Conservation (phyloP, 1,140 invertebrate species). For the Trinorchestia longiramus region DNA sequence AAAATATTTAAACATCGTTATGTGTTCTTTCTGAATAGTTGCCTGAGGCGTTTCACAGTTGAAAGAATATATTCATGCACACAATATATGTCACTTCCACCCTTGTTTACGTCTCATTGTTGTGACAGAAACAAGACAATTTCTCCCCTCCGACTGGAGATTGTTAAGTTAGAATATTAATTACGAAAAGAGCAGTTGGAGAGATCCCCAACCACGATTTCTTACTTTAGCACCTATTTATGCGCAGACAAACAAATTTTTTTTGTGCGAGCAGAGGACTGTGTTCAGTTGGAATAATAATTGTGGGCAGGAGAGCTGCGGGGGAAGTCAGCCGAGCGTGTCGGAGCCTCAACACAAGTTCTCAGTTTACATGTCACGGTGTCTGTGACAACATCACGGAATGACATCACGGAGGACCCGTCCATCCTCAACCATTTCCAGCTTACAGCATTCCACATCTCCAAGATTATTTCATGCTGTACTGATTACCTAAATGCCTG, state of each 20-base stretch:
- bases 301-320: constrained; percentile 15
- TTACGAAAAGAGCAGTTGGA: not conserved
- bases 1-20: not conserved
- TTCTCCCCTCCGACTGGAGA: not conserved
- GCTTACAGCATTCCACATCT: not conserved
- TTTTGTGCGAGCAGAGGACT: not conserved
- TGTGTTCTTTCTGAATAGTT: not conserved
- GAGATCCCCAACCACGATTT: not conserved
- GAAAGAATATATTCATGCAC: not conserved
- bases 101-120: not conserved
- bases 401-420: not conserved
- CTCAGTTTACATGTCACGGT: constrained; percentile 49
- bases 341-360: not conserved
- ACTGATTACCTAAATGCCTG: too few species aligned
- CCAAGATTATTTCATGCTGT: not conserved
- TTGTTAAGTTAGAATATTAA: not conserved
- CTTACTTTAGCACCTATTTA: not conserved
- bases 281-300: constrained; percentile 14
- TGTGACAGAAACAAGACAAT: not conserved
- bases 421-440: not conserved
- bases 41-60: not conserved
- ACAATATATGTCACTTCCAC: not conserved
- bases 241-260: not conserved
- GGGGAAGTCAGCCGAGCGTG: constrained; percentile 17
- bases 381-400: constrained; percentile 27